Conservation (phyloP, 2,888 invertebrate genomes). For the Orthonychiurus folsomi region DNA sequence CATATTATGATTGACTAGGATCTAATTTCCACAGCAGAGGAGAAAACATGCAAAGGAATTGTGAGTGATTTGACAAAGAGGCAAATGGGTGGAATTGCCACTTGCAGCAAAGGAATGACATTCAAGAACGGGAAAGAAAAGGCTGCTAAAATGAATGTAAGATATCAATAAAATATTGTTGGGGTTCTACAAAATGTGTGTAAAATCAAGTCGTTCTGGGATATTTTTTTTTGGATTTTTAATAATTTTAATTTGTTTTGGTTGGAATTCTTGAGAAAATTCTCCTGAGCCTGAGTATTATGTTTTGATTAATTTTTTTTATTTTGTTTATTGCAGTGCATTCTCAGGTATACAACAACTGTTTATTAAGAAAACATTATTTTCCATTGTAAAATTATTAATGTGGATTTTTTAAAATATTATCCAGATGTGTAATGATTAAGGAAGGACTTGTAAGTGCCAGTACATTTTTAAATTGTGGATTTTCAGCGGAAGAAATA, state of each 20-base stretch:
- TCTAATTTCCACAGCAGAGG: neutral
- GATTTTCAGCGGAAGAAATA: neutral
- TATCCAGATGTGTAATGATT: constrained; percentile 14
- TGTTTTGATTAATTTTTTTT: too few relatives aligned
- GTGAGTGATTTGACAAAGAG: constrained; percentile 14
- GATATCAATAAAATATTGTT: constrained; percentile 2
- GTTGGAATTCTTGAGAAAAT: too few relatives aligned
- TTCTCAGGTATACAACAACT: too few relatives aligned
- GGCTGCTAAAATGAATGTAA: constrained; percentile 16
- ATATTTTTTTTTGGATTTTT: too few relatives aligned
- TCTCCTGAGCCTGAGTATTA: too few relatives aligned
- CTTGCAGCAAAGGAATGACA: constrained; percentile 16
- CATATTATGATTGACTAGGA: too few relatives aligned
- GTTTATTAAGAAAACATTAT: too few relatives aligned
- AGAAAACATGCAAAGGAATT: constrained; percentile 14
- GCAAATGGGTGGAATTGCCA: constrained; percentile 15
- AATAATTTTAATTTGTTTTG: too few relatives aligned
- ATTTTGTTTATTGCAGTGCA: constrained; percentile 13
- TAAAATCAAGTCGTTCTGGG: too few relatives aligned
- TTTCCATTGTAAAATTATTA: too few relatives aligned
- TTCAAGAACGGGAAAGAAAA: constrained; percentile 20
- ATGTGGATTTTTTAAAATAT: too few relatives aligned
- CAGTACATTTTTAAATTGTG: neutral
- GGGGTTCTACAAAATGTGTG: too few relatives aligned
- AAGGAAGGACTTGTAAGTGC: constrained; percentile 11